Percentiles rank a stretch among this genome's conserved stretches.
These are phyloP conservation scores for Sarcoramphus papa DNA, from an alignment of 2,797 vertebrate genomes.

Conservation along the genomic window DNA sequence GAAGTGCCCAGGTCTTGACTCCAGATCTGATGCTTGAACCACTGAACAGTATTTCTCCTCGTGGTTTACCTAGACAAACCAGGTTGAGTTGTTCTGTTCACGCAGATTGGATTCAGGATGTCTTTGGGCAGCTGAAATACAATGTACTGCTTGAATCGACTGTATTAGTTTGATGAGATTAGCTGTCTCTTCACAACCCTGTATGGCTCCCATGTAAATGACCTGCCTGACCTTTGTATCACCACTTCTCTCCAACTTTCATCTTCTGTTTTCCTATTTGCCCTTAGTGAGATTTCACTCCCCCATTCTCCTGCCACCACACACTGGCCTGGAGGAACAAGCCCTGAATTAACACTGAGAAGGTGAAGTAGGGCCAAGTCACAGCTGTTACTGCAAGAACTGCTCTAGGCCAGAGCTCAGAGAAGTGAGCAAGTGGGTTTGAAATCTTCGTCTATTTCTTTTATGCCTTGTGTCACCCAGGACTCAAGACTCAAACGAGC, in stretches of 20 bases:
- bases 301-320: not conserved
- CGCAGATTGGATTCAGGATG: not conserved
- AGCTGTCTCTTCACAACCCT: not conserved
- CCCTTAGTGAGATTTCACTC: not conserved
- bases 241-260: not conserved
- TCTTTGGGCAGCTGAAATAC: not conserved
- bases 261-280: not conserved
- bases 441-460: not conserved
- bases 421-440: not conserved
- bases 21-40: not conserved
- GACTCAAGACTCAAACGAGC: not conserved
- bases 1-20: fast-evolving
- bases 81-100: not conserved
- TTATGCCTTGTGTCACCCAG: not conserved
- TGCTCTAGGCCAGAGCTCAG: not conserved
- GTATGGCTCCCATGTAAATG: not conserved
- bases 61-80: not conserved
- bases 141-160: not conserved
- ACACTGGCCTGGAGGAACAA: not conserved
- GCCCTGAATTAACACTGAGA: not conserved
- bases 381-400: not conserved
- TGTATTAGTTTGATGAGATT: not conserved
- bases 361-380: not conserved
- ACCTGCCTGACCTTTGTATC: not conserved
- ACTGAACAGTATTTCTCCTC: not conserved